Conservation (phyloP, 2,797 vertebrate species). For the Coregonus suidteri region DNA sequence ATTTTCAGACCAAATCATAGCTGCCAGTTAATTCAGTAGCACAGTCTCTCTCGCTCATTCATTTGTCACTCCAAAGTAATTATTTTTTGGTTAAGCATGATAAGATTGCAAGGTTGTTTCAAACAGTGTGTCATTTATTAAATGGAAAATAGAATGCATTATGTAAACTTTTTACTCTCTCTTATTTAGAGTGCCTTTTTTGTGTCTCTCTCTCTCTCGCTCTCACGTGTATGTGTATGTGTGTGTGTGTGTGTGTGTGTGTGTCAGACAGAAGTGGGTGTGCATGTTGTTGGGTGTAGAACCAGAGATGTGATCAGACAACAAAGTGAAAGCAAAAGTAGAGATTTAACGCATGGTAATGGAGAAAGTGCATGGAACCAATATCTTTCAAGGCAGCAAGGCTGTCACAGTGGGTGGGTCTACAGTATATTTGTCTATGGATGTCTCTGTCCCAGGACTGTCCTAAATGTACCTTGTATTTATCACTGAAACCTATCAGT, state of each 20-base stretch:
- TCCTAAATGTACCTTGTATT: not conserved
- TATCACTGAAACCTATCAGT: not conserved
- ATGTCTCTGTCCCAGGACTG: too few species aligned
- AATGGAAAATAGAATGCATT: not conserved
- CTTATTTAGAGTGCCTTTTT: too few species aligned
- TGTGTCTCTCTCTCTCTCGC: too few species aligned
- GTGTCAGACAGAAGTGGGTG: too few species aligned
- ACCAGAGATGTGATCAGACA: too few species aligned
- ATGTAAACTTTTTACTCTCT: not conserved
- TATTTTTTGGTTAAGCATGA: constrained; percentile 29
- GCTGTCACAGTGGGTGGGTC: not conserved
- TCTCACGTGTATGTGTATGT: too few species aligned
- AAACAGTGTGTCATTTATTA: not conserved
- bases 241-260: too few species aligned
- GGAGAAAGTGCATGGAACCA: too few species aligned
- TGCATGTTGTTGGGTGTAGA: too few species aligned
- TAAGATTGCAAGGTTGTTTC: constrained; percentile 18
- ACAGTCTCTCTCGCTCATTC: constrained; percentile 16
- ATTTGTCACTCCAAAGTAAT: constrained; percentile 32
- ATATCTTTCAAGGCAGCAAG: too few species aligned
- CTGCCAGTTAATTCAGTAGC: constrained; percentile 21
- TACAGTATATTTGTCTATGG: not conserved
- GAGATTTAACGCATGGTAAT: too few species aligned
- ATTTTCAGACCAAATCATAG: constrained; percentile 26
- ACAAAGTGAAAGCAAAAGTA: too few species aligned